Evolutionary conservation across 2,888 invertebrate genomes (phyloP).

Genomic region (Macroteleia sp.): DNA sequence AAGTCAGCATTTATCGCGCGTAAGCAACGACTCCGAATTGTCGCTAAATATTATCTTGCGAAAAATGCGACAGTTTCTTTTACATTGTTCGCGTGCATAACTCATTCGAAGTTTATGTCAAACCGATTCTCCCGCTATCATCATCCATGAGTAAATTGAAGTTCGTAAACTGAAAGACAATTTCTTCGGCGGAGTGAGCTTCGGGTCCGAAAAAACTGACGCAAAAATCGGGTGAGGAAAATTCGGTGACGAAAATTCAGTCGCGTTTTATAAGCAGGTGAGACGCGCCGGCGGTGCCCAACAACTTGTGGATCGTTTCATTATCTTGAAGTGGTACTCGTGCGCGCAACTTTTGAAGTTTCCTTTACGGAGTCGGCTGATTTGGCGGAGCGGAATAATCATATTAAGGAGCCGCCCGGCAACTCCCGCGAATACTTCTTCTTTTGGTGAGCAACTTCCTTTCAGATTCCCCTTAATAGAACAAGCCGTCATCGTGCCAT

Average conservation of each 20-base stretch:
- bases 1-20: conserved; percentile 9
- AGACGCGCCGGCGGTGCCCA: conserved; percentile 65
- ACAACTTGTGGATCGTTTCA: conserved; percentile 81
- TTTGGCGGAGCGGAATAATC: conserved; percentile 73
- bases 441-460: conserved; percentile 40
- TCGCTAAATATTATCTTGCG: neutral
- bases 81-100: conserved; percentile 27
- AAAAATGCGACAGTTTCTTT: conserved; percentile 5
- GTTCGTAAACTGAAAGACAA: too few relatives aligned
- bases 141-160: too few relatives aligned
- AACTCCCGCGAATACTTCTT: conserved; percentile 17
- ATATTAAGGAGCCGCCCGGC: conserved; percentile 69
- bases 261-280: conserved; percentile 30
- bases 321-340: conserved; percentile 78
- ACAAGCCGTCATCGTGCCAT: conserved; percentile 37
- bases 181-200: conserved; percentile 16
- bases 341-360: conserved; percentile 78
- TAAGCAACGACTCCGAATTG: neutral
- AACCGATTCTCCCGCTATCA: conserved; percentile 22
- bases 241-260: too few relatives aligned
- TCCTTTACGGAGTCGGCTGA: conserved; percentile 72
- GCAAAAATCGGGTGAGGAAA: too few relatives aligned
- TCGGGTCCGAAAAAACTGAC: conserved; percentile 2
- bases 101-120: conserved; percentile 20
- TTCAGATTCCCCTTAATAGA: conserved; percentile 41